A percentile compares a stretch with the other conserved stretches of the same genome.
These are phyloP conservation scores for Drepanosiphum platanoidis DNA, from an alignment of 2,888 invertebrate species.

Conservation along the genomic window DNA sequence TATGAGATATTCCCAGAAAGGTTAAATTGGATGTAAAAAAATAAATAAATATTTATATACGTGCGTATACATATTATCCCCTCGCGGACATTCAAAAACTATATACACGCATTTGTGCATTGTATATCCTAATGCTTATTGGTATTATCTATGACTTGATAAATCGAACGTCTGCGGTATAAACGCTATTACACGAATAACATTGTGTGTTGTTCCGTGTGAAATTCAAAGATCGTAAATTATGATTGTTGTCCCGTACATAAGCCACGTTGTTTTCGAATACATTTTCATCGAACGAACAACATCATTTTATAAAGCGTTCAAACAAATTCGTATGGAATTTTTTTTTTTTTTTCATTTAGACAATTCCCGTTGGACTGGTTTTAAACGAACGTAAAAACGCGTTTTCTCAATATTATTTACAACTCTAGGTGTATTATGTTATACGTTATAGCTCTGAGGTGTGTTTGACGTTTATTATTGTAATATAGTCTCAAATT, in stretches of 20 bases:
- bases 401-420: neutral
- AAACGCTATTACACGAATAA: neutral
- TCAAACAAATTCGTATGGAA: neutral
- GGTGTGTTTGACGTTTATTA: neutral
- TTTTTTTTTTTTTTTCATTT: neutral
- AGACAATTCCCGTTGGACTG: neutral
- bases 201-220: neutral
- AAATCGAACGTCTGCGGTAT: constrained; percentile 13
- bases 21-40: constrained; percentile 11
- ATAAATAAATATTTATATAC: neutral
- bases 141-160: constrained; percentile 22
- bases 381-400: neutral
- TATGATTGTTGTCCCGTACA: neutral
- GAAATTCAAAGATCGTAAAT: constrained; percentile 8
- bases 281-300: neutral
- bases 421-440: neutral
- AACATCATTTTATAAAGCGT: neutral
- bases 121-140: neutral
- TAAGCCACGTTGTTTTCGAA: neutral
- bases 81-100: neutral
- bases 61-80: neutral
- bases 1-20: constrained; percentile 5
- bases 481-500: neutral
- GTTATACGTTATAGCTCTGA: neutral
- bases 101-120: neutral